phyloP scores from a whole-genome alignment of 1,140 invertebrate genomes.

The Hestina assimilis region DNA sequence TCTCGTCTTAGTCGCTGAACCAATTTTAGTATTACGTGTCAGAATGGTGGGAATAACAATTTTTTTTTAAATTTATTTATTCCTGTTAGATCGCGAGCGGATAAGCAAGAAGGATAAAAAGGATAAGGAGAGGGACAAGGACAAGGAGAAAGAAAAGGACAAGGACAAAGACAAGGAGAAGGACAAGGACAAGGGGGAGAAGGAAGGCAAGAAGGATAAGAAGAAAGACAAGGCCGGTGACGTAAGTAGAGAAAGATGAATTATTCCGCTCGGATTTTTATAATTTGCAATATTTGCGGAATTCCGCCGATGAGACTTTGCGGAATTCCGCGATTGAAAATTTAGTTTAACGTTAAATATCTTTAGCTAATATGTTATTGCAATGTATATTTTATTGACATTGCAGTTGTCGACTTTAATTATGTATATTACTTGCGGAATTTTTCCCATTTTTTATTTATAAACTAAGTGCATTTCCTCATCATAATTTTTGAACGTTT shows the following conservation, averaged over 20 bases:
- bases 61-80: neutral
- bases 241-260: conserved; percentile 21
- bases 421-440: too few species aligned
- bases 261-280: too few species aligned
- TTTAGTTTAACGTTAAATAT: neutral
- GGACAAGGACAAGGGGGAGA: conserved; percentile 35
- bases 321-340: neutral
- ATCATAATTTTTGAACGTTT: too few species aligned
- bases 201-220: conserved; percentile 38
- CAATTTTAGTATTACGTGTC: too few species aligned
- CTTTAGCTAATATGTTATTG: too few species aligned
- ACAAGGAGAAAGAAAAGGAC: conserved; percentile 35
- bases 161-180: conserved; percentile 36
- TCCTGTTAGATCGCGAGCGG: conserved; percentile 33
- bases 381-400: too few species aligned
- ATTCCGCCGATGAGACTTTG: neutral
- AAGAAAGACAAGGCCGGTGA: conserved; percentile 36
- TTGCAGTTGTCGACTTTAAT: too few species aligned
- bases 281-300: too few species aligned
- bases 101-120: conserved; percentile 41
- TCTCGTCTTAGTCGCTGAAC: too few species aligned
- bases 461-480: too few species aligned
- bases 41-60: too few species aligned
- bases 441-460: neutral
- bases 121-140: conserved; percentile 35